phyloP scores from a whole-genome alignment of 2,888 invertebrate species.

The Caenorhabditis imperialis region DNA sequence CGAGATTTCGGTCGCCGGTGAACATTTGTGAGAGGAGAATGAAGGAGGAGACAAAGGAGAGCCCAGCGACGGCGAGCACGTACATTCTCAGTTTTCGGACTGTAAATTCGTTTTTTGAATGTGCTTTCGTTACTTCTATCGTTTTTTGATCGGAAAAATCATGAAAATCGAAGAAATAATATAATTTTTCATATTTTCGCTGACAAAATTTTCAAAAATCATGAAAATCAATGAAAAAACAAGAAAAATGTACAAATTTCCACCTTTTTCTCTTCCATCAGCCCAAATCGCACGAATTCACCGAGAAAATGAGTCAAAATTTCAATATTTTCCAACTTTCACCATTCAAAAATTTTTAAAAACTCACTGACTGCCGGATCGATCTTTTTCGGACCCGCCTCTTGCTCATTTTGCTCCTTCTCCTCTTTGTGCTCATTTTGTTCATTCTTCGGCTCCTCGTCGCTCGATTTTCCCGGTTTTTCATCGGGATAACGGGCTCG shows the following conservation, averaged over 20 bases:
- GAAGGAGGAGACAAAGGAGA: slow-evolving; percentile 62
- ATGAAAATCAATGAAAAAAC: too few species aligned
- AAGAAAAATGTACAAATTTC: too few species aligned
- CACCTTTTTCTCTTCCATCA: too few species aligned
- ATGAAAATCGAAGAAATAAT: too few species aligned
- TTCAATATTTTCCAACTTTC: too few species aligned
- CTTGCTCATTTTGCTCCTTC: slow-evolving; percentile 4
- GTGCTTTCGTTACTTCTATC: too few species aligned
- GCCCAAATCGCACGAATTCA: too few species aligned
- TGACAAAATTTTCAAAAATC: background rate
- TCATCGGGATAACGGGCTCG: slow-evolving; percentile 42
- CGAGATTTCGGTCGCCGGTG: slow-evolving; percentile 51
- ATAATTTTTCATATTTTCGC: background rate
- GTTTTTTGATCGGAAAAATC: too few species aligned
- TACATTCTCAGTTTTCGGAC: slow-evolving; percentile 62
- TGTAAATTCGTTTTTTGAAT: slow-evolving; percentile 22
- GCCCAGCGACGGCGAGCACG: slow-evolving; percentile 54
- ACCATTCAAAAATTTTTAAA: slow-evolving; percentile 1
- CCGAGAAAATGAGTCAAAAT: too few species aligned
- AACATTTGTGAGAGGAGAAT: slow-evolving; percentile 58
- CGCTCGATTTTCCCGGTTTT: slow-evolving; percentile 17
- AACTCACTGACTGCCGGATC: slow-evolving; percentile 43
- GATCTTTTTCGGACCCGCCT: slow-evolving; percentile 32
- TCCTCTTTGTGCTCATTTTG: slow-evolving; percentile 1
- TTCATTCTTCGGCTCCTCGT: slow-evolving; percentile 8